phyloP scores from a whole-genome alignment of 2,113 vertebrate species.

The Cebidichthys violaceus region DNA sequence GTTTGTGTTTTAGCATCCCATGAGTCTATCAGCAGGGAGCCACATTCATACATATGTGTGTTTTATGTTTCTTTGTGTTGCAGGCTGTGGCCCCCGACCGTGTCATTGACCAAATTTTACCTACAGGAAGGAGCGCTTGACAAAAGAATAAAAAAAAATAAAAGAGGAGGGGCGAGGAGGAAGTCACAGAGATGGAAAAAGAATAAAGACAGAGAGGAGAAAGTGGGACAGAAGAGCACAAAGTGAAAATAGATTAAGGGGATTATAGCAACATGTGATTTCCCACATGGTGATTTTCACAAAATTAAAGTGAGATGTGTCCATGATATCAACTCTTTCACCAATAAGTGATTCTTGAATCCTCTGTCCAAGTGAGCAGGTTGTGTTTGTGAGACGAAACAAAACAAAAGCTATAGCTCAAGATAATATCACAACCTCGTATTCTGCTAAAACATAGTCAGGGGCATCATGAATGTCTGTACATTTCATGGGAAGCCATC shows the following conservation, averaged over 20 bases:
- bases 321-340: background rate
- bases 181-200: background rate
- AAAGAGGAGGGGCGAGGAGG: background rate
- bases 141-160: constrained; percentile 5
- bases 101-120: background rate
- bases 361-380: background rate
- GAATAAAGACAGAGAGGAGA: background rate
- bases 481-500: too few relatives aligned
- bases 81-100: background rate
- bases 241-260: background rate
- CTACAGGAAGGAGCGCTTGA: background rate
- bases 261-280: background rate
- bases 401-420: too few relatives aligned
- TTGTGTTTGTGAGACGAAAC: background rate
- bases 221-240: background rate
- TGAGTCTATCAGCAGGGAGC: constrained; percentile 1
- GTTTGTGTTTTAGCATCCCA: background rate
- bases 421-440: too few relatives aligned
- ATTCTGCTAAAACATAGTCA: too few relatives aligned
- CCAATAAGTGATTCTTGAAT: background rate
- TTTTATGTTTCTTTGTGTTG: constrained; percentile 1
- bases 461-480: too few relatives aligned
- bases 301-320: background rate
- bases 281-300: background rate
- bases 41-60: constrained; percentile 4